A percentile compares a stretch with the other conserved stretches of the same genome.
These are phyloP conservation scores for Oryctes rhinoceros DNA, from an alignment of 1,140 invertebrate genomes.

Conservation along the genomic window DNA sequence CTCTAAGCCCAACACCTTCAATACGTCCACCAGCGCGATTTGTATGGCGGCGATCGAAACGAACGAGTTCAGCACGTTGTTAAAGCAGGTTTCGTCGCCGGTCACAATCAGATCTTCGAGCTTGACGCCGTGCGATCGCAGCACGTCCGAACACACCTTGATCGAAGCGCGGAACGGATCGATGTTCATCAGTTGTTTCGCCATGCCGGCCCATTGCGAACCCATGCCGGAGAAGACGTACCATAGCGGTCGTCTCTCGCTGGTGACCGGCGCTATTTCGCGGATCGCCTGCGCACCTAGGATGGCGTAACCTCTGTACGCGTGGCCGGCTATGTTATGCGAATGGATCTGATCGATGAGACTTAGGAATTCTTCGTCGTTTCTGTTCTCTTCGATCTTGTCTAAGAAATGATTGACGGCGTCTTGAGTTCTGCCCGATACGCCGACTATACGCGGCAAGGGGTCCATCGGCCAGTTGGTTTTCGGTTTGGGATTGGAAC, in stretches of 20 bases:
- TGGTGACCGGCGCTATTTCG: conserved; percentile 54
- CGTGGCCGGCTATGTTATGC: conserved; percentile 74
- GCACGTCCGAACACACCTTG: conserved; percentile 74
- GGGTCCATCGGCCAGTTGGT: conserved; percentile 64
- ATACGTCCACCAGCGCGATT: conserved; percentile 88
- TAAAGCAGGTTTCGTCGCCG: conserved; percentile 77
- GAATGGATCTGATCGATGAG: conserved; percentile 80
- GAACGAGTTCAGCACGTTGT: conserved; percentile 88
- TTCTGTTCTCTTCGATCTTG: conserved; percentile 66
- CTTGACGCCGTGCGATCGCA: conserved; percentile 82
- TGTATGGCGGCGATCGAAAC: conserved; percentile 95
- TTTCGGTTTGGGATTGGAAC: conserved; percentile 79
- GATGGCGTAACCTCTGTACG: conserved; percentile 80
- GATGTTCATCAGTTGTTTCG: conserved; percentile 80
- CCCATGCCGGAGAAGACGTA: conserved; percentile 97
- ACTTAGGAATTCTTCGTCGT: conserved; percentile 80
- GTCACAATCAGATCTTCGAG: conserved; percentile 83
- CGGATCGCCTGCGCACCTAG: conserved; percentile 61
- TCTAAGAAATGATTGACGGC: conserved; percentile 76
- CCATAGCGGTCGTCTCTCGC: conserved; percentile 84
- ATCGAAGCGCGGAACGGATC: conserved; percentile 83
- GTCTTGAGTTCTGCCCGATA: conserved; percentile 86
- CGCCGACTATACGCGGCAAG: conserved; percentile 76
- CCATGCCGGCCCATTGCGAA: conserved; percentile 96
- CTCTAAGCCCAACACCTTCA: conserved; percentile 78